A percentile compares a stretch with the other conserved stretches of the same genome.
These are phyloP conservation scores for Furcula furcula DNA, from an alignment of 2,888 invertebrate genomes.

Conservation along the genomic window DNA sequence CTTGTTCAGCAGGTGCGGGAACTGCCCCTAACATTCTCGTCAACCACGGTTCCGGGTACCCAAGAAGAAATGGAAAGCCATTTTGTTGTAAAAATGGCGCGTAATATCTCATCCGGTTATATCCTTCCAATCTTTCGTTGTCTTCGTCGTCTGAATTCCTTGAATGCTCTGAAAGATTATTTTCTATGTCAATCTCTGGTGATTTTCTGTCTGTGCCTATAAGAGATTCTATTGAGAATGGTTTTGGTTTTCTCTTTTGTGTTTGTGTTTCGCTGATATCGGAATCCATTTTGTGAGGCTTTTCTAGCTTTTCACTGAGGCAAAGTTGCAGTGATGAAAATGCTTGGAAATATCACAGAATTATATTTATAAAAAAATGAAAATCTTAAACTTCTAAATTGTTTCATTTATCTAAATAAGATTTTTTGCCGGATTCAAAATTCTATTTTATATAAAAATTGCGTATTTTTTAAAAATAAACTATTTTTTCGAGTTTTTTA, in stretches of 20 bases:
- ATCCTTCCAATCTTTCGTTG: constrained; percentile 52
- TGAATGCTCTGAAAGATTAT: constrained; percentile 62
- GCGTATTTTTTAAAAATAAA: no score
- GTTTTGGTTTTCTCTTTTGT: constrained; percentile 74
- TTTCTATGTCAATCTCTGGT: constrained; percentile 74
- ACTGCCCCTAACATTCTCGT: constrained; percentile 57
- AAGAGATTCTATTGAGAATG: constrained; percentile 84
- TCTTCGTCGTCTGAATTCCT: constrained; percentile 72
- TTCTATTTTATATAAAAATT: no score
- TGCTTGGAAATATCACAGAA: no score
- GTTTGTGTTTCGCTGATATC: constrained; percentile 58
- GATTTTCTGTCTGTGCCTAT: constrained; percentile 75
- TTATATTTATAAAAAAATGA: no score
- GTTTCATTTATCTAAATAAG: no score
- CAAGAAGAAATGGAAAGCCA: constrained; percentile 71
- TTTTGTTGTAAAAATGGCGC: constrained; percentile 73
- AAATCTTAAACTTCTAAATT: no score
- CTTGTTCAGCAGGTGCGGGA: constrained; percentile 41
- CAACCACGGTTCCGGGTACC: constrained; percentile 74
- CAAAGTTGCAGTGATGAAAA: no score
- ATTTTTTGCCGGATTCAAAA: no score
- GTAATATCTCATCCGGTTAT: constrained; percentile 72
- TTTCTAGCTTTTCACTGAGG: no score
- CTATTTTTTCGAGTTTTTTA: no score
- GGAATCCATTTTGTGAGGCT: constrained; percentile 57